Evolutionary conservation across 2,888 invertebrate genomes (phyloP).

Genomic region (Slavum lentiscoides): DNA sequence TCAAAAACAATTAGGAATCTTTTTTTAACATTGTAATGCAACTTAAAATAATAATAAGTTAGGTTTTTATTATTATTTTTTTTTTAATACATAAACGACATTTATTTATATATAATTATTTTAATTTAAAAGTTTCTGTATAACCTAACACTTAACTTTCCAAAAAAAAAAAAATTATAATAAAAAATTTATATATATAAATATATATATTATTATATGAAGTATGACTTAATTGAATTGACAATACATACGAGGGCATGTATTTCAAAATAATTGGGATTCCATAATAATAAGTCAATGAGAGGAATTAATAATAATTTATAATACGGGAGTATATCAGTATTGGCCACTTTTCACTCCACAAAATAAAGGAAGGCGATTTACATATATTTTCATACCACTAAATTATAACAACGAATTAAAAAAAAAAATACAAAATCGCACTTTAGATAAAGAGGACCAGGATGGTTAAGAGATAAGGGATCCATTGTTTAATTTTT

Average conservation of each 20-base stretch:
- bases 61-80: conserved; percentile 36
- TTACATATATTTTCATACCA: conserved; percentile 24
- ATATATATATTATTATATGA: conserved; percentile 31
- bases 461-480: conserved; percentile 33
- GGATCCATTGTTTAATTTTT: conserved; percentile 37
- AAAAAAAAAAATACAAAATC: conserved; percentile 43
- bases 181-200: no score
- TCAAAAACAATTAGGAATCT: conserved; percentile 22
- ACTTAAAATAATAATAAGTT: conserved; percentile 46
- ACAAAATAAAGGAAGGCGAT: conserved; percentile 36
- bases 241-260: conserved; percentile 41
- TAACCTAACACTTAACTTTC: conserved; percentile 40
- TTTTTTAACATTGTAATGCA: conserved; percentile 36
- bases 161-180: conserved; percentile 9
- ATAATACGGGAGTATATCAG: conserved; percentile 22
- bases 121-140: conserved; percentile 49
- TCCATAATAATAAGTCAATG: conserved; percentile 45
- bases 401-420: conserved; percentile 33
- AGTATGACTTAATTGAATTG: conserved; percentile 46
- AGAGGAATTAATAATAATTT: conserved; percentile 42
- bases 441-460: conserved; percentile 3
- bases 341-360: conserved; percentile 30
- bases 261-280: conserved; percentile 49
- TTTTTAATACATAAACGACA: conserved; percentile 46
- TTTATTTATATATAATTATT: conserved; percentile 51